phyloP scores from a whole-genome alignment of 35 echinoderm and acorn worm species.

The Nesometra sesokonis region DNA sequence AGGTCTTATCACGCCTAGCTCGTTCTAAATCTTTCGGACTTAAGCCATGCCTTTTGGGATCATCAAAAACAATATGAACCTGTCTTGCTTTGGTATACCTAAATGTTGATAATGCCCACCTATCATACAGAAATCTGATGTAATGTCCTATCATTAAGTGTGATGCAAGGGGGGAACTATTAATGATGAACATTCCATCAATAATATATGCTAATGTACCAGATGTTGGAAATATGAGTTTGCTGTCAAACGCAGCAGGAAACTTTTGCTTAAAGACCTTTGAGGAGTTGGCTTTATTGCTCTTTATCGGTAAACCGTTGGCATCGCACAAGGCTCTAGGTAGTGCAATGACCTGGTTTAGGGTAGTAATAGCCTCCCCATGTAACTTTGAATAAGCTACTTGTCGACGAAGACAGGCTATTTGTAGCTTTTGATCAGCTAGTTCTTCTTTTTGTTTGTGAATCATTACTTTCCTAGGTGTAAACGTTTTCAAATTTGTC shows the following conservation, averaged over 20 bases:
- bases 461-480: neutral
- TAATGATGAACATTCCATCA: neutral
- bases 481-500: neutral
- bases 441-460: slow-evolving; percentile 2
- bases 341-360: slow-evolving; percentile 16
- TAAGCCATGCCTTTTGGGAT: slow-evolving; percentile 16
- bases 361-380: neutral
- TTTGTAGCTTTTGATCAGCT: slow-evolving; percentile 25
- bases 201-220: neutral
- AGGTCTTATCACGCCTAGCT: neutral
- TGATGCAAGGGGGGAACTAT: neutral
- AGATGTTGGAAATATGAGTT: neutral
- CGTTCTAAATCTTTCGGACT: slow-evolving; percentile 25
- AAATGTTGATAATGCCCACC: neutral
- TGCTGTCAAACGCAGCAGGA: neutral
- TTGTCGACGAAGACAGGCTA: slow-evolving; percentile 22
- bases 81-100: neutral
- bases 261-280: neutral
- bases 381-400: slow-evolving; percentile 14
- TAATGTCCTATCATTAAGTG: neutral
- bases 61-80: slow-evolving; percentile 32
- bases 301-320: slow-evolving; percentile 14
- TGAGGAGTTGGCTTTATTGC: slow-evolving; percentile 5
- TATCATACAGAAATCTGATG: slow-evolving; percentile 2
- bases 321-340: slow-evolving; percentile 18